phyloP scores from a whole-genome alignment of 2,797 vertebrate genomes.

The Sparidentex hasta region DNA sequence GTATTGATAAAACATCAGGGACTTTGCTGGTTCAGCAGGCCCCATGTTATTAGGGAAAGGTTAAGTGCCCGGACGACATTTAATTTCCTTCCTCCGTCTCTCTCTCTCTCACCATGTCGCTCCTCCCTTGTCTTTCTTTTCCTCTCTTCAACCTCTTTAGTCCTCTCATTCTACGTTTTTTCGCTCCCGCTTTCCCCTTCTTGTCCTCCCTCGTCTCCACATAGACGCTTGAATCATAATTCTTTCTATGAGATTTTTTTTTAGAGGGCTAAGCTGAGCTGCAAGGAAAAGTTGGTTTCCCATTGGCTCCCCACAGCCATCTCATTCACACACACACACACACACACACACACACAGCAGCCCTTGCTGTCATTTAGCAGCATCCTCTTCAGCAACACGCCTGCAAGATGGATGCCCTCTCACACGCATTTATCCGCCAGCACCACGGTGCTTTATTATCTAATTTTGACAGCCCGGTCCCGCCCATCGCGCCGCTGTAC shows the following conservation, averaged over 20 bases:
- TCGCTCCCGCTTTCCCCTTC: background rate
- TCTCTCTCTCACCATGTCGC: slow-evolving; percentile 36
- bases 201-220: slow-evolving; percentile 26
- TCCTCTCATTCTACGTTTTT: slow-evolving; percentile 16
- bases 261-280: slow-evolving; percentile 48
- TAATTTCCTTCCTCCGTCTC: slow-evolving; percentile 72
- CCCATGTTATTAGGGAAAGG: slow-evolving; percentile 83
- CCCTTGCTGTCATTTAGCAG: slow-evolving; percentile 82
- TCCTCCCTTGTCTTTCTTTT: slow-evolving; percentile 26
- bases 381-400: slow-evolving; percentile 83
- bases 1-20: slow-evolving; percentile 82
- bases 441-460: slow-evolving; percentile 87
- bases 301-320: slow-evolving; percentile 54
- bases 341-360: slow-evolving; percentile 49
- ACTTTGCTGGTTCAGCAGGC: slow-evolving; percentile 84
- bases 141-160: slow-evolving; percentile 15
- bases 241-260: slow-evolving; percentile 61
- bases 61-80: slow-evolving; percentile 81
- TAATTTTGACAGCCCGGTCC: slow-evolving; percentile 86
- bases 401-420: slow-evolving; percentile 88
- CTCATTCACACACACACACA: slow-evolving; percentile 27
- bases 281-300: slow-evolving; percentile 68
- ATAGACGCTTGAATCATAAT: slow-evolving; percentile 63
- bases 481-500: slow-evolving; percentile 81
- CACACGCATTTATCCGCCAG: slow-evolving; percentile 83